Base-by-base conservation (phyloP, 2,888 invertebrate species). In the Amiota minor region DNA sequence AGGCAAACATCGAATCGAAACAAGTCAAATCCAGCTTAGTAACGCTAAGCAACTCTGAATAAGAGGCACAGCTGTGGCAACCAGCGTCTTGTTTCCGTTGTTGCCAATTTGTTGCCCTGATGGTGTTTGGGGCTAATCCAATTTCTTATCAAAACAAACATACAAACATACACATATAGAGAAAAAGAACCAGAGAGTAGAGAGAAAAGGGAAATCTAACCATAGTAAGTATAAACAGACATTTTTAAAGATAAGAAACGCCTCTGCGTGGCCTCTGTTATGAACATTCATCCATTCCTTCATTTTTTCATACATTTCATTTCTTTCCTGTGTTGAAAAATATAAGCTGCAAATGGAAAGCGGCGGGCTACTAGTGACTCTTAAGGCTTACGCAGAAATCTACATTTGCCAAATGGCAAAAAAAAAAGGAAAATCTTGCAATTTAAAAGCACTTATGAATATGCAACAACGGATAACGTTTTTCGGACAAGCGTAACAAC, bases 51-150 rank as follows among this genome's bases (percentile, higher is more conserved):
- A 53, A 53, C n/a, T 10, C 53, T 45, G 76, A 70, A 50, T 72
- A 20, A 47, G 46, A 68, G 70, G 67, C 70, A 72, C 75, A 76
- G 75, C 75, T 77, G 76, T 56, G 76, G 23, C 68, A 74, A 20
- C 49, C 68, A 70, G 50, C 12, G 47, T 18, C 47, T 65, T 65
- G 47, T 45, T 65, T 47, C 20, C 65, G 46, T 47, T 1, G 47
- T 65, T 47, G 49, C 65, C 65, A 65, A 65, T 65, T 65, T 65
- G 47, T 47, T 16, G 65, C 35, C 18, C 59, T 59, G 59, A 10
- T 59, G 23, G 18, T 59, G 59, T 23, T 35, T 59, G 59, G 18
- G 18, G 23, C 65, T 65, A 65, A 65, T 46, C 46, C 56, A 70
- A 70, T 46, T 70, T 56, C 56, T 70, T 70, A 56, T 70, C 56